Base-by-base conservation (phyloP, 2,797 vertebrate genomes). In the Acipenser transmontanus region DNA sequence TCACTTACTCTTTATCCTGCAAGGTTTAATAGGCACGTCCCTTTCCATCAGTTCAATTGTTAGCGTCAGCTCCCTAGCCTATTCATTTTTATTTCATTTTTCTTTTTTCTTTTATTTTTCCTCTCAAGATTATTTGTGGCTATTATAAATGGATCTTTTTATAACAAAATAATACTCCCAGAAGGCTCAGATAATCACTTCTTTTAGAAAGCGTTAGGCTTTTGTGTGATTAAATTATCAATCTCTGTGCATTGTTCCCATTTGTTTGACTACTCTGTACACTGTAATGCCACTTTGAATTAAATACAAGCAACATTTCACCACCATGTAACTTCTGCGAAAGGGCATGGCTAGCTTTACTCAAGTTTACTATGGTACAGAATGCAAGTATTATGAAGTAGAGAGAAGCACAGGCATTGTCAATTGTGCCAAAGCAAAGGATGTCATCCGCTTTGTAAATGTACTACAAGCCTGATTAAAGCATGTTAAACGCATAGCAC, bases 251-350 rank as follows among this genome's bases (percentile, higher is more conserved):
- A 7, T 47, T 50, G 13, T 62, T 50, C 14, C 54, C 12, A 66
- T 57, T 7, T 49, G 49, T 64, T 60, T n/a, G 14, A 50, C 47
- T 47, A n/a, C 34, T 47, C 51, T 34, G 50, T 14, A 62, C 49
- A 50, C 8, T 47, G 52, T 64, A 59, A 8, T 48, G 63, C 60
- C 64, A 50, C 47, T 59, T 17, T 63, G 20, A 54, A 69, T 69
- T 60, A 60, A 12, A 60, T 66, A 34, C 51, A 65, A 60, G 20
- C 60, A 65, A 20, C 50, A 61, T 62, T 13, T 51, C 50, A 17
- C 62, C 48, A 49, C 65, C 62, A 65, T 65, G 66, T 65, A 51
- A 48, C 50, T 11, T 34, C 20, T 72, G 49, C 49, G 61, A 72
- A 72, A 72, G 62, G 67, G 66, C 52, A 63, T 61, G 52, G 47